phyloP scores from a whole-genome alignment of 2,113 vertebrate species.

The Spheniscus mendiculus region DNA sequence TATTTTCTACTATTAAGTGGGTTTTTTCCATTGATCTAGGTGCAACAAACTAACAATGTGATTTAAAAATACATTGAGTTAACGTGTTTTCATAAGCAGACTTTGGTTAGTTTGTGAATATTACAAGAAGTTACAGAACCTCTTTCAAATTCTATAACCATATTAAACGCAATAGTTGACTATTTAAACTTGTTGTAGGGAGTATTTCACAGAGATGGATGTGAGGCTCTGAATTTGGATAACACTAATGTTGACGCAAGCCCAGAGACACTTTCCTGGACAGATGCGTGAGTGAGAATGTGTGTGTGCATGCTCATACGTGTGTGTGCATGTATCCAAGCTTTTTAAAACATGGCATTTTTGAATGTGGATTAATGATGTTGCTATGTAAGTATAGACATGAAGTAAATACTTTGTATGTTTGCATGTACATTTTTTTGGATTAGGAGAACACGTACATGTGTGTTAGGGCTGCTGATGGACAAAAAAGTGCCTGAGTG shows the following conservation, averaged over 20 bases:
- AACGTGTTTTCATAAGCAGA: background rate
- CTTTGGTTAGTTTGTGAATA: background rate
- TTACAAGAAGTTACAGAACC: background rate
- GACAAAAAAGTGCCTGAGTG: background rate
- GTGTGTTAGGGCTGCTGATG: background rate
- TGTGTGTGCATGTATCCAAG: background rate
- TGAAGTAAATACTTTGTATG: background rate
- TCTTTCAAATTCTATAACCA: background rate
- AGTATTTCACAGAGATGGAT: background rate
- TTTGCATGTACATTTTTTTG: background rate
- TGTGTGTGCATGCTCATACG: background rate
- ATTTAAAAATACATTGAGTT: background rate
- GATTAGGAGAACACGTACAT: background rate
- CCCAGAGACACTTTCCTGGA: background rate
- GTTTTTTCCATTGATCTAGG: background rate
- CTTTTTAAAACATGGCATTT: background rate
- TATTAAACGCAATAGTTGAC: background rate
- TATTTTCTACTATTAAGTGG: background rate
- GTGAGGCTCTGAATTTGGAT: background rate
- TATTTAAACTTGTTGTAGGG: background rate
- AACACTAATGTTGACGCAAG: background rate
- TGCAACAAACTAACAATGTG: background rate
- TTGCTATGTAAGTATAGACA: background rate
- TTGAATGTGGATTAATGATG: background rate
- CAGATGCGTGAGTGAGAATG: background rate